Evolutionary conservation across 2,888 invertebrate species (phyloP), one percentile per base, ranked within the genome.

Genomic region (Eupithecia pulchellata): DNA sequence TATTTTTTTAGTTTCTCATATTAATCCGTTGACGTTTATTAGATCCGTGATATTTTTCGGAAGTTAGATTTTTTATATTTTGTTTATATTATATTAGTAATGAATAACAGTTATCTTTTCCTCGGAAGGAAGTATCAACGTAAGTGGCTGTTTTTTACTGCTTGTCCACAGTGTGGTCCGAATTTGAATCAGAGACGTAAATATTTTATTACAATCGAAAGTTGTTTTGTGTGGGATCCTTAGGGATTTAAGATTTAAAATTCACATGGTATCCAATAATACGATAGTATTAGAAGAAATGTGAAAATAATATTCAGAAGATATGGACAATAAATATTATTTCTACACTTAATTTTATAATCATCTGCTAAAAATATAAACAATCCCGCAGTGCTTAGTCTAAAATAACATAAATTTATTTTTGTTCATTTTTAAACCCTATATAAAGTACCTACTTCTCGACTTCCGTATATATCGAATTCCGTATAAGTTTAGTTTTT

Each of bases 61-160:
- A 25, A 11, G 4, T 52, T 20, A 20, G 25, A 13, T 52, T 25
- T 25, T 11, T 25, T 47, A 20, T 20, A 20, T 6, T 20, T 47
- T 58, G 1, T 29, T 58, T 58, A 30, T n/a, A 60, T 32, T 8
- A 1, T 11, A 30, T n/a, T 1, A 60, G 29, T 30, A 17, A 60
- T 60, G n/a, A 32, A 60, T 32, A 32, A 30, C 30, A 60, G 58
- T 60, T 32, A 32, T n/a, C 8, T 14, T 30, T 60, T 60, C 17
- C 58, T 58, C 29, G 58, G 11, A 30, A 60, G 58, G 14, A 29
- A 60, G 32, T 60, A 60, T 60, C 58, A 60, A 32, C 9, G 58
- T 60, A 60, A 60, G 58, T 60, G 32, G 6, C 9, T 32, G 17
- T 29, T 57, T 57, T 14, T 55, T 55, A 47, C 25, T 52, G 9